Base-by-base conservation (phyloP, 2,888 invertebrate genomes). In the Eristalis pertinax region DNA sequence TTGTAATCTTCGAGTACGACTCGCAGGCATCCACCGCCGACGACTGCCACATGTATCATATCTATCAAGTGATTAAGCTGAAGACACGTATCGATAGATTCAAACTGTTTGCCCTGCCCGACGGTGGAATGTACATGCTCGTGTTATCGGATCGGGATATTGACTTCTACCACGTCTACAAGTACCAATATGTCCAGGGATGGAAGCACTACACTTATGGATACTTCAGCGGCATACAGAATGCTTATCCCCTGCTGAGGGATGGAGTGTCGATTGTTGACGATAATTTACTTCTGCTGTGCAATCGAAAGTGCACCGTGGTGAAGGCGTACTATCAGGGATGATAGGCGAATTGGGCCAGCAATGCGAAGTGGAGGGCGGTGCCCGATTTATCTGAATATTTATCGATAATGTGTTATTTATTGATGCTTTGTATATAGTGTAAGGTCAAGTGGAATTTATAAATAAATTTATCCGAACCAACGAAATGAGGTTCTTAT, bases 201-300 rank as follows among this genome's bases (percentile, higher is more conserved):
- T 92, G 92, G 92, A 82, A 90, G 50, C 91, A 90, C 10, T 80
- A 75, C 24, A 90, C 90, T 24, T 91, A 90, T 35, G 93, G 92
- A 50, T 90, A 90, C 74, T 91, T 91, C 76, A 89, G 84, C 13
- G 90, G 90, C 29, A 88, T 90, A n/a, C 89, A 90, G 38, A 89
- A 90, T 89, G 90, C 91, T 22, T 89, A 90, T 84, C 91, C 92
- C 0, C 69, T 92, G 15, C 41, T 88, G 0, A 77, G 76, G 11
- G 69, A 65, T 4, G 69, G 76, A 4, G 67, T 79, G 63, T 70
- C 72, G 7, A 74, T 77, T 81, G 84, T 84, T 19, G 35, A 88
- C 50, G 84, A 22, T 38, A 83, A 41, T 75, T 76, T 90, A 2
- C 35, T 92, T 32, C 43, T 91, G 72, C 77, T 92, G 35, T 91